A percentile compares a stretch with the other conserved stretches of the same genome.
Conservation (phyloP, 2,113 vertebrate species). For the Podarcis muralis region DNA sequence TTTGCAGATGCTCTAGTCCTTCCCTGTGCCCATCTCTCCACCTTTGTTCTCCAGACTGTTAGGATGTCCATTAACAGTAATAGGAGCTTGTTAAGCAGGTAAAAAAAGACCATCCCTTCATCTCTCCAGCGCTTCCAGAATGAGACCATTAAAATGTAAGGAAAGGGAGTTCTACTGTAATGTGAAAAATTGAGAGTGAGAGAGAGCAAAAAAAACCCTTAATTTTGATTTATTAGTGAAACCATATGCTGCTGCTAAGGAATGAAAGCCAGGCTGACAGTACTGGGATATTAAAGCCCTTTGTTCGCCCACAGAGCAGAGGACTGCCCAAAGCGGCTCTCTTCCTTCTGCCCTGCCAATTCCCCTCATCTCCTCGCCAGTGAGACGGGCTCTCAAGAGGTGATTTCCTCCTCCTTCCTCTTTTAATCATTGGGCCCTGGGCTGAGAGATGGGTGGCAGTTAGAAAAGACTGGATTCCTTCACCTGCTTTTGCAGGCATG, state of each 20-base stretch:
- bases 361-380: constrained; percentile 53
- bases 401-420: constrained; percentile 51
- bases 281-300: constrained; percentile 49
- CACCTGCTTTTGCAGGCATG: too few species aligned
- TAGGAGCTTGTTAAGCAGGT: constrained; percentile 71
- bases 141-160: constrained; percentile 68
- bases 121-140: constrained; percentile 59
- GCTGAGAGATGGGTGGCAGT: constrained; percentile 58
- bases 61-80: constrained; percentile 66
- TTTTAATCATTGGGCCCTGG: constrained; percentile 61
- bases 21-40: constrained; percentile 31
- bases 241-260: constrained; percentile 27
- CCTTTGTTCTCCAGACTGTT: constrained; percentile 69
- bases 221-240: constrained; percentile 72
- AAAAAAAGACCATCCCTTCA: constrained; percentile 53
- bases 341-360: constrained; percentile 50
- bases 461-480: constrained; percentile 19
- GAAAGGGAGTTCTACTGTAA: constrained; percentile 57
- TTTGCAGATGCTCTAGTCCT: constrained; percentile 42
- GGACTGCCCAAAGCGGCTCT: constrained; percentile 47
- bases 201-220: constrained; percentile 30
- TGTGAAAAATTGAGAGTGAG: constrained; percentile 56
- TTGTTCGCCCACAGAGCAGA: constrained; percentile 43
- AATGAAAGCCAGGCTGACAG: constrained; percentile 49
- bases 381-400: constrained; percentile 55